Conservation (phyloP, 2,113 vertebrate species). For the Antigone vipio region DNA sequence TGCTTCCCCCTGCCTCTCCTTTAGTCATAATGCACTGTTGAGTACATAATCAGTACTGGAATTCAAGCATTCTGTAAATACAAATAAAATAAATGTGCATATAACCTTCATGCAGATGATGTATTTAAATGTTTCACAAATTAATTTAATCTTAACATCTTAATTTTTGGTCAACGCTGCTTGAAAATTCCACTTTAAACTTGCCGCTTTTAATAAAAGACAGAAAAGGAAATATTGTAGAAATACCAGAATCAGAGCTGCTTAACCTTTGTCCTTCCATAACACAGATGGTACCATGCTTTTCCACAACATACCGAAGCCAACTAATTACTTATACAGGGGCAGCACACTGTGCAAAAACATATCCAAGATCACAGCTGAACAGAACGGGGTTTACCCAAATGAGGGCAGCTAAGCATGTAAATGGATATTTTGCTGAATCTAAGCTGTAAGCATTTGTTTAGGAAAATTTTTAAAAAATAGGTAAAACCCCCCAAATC, state of each 20-base stretch:
- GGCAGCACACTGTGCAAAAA: background rate
- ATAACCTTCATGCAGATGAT: background rate
- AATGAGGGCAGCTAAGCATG: background rate
- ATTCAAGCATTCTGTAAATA: background rate
- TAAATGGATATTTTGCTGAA: background rate
- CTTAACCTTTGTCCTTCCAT: background rate
- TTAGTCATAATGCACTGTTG: background rate
- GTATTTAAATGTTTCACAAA: background rate
- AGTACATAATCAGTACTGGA: background rate
- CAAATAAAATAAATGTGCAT: background rate
- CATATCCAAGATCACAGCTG: background rate
- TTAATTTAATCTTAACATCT: background rate
- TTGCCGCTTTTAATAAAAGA: background rate
- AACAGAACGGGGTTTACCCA: background rate
- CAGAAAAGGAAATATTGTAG: background rate
- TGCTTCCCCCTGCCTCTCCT: too few relatives aligned
- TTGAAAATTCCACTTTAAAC: background rate
- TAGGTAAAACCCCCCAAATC: background rate
- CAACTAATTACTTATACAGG: background rate
- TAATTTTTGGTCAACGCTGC: background rate
- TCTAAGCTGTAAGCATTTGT: background rate
- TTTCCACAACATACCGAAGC: background rate
- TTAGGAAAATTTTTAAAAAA: background rate
- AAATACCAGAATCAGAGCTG: background rate
- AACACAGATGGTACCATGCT: background rate